Base-by-base conservation (phyloP, 2,113 vertebrate species). In the Panthera leo region DNA sequence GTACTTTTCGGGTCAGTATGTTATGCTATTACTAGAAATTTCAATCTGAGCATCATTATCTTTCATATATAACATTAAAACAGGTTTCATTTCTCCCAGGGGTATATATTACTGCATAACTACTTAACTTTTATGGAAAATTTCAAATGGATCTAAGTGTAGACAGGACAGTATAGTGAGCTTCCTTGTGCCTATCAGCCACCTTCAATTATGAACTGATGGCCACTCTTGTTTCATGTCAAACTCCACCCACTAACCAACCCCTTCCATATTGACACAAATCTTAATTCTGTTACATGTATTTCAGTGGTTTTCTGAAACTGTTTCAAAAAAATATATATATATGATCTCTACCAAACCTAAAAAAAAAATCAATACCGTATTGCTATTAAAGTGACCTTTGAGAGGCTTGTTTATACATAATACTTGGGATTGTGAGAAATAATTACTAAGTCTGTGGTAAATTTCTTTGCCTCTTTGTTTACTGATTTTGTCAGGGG, bases 401-500 rank as follows among this genome's bases (percentile, higher is more conserved):
- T 79, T 39, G 67, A 91, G 58, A 97, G 78, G 45, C 67, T 89
- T 96, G 39, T 82, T 83, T 80, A 91, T 34, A 61, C n/a, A 39
- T 82, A 94, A 58, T 90, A 84, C 45, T 97, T 94, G 61, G 31
- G 73, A 88, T 86, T 90, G 76, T 95, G 85, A 96, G 76, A 95
- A 95, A 94, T 95, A 93, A 97, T 95, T 87, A 89, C 70, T 36
- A 36, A 87, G 70, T 80, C 79, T 96, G 73, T 96, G 83, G 88
- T 89, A 83, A 75, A 89, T 89, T 96, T 96, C 63, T 89, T 95
- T 89, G 85, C 89, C 36, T 85, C 76, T 45, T 86, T 96, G 73
- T 96, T 97, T 93, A 89, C 89, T 70, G 45, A 78, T 86, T 89
- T 88, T 96, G 45, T 97, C 95, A 97, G 70, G 76, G 84, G 76